Evolutionary conservation across 2,888 invertebrate genomes (phyloP).

Genomic region (Cataglyphis livida): DNA sequence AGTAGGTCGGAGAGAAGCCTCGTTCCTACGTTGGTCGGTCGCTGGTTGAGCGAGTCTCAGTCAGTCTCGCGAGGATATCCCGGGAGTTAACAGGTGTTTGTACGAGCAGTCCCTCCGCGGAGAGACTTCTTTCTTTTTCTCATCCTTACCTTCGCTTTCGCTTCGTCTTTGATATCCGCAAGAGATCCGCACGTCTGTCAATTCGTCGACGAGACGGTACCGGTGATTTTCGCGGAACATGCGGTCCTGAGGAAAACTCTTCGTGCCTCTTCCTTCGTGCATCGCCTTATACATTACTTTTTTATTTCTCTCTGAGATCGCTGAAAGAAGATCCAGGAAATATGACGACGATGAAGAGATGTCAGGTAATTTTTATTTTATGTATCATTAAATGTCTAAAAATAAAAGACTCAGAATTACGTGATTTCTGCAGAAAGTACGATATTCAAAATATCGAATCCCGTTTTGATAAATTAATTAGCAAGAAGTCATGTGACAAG

Average conservation of each 20-base stretch:
- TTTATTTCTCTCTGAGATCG: not conserved
- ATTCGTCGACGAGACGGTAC: slow-evolving; percentile 12
- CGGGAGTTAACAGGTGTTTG: slow-evolving; percentile 84
- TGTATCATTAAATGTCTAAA: not conserved
- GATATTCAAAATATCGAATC: not conserved
- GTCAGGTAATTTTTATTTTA: slow-evolving; percentile 34
- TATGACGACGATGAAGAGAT: slow-evolving; percentile 14
- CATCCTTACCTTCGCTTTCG: not conserved
- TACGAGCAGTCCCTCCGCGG: slow-evolving; percentile 57
- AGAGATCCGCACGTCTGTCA: not conserved
- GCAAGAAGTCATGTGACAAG: not conserved
- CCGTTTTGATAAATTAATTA: not conserved
- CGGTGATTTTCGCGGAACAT: slow-evolving; percentile 44
- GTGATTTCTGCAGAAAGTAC: slow-evolving; percentile 15
- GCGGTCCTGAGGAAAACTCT: slow-evolving; percentile 47
- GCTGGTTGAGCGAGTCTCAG: slow-evolving; percentile 76
- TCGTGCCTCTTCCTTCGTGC: not conserved
- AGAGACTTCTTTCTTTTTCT: slow-evolving; percentile 17
- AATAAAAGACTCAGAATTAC: not conserved
- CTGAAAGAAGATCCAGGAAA: not conserved
- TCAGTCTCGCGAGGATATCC: slow-evolving; percentile 85
- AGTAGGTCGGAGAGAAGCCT: slow-evolving; percentile 85
- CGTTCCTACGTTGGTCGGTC: slow-evolving; percentile 76
- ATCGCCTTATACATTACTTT: not conserved
- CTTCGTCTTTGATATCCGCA: not conserved